Evolutionary conservation across 2,888 invertebrate genomes (phyloP).

Genomic region (Andrena praecox): DNA sequence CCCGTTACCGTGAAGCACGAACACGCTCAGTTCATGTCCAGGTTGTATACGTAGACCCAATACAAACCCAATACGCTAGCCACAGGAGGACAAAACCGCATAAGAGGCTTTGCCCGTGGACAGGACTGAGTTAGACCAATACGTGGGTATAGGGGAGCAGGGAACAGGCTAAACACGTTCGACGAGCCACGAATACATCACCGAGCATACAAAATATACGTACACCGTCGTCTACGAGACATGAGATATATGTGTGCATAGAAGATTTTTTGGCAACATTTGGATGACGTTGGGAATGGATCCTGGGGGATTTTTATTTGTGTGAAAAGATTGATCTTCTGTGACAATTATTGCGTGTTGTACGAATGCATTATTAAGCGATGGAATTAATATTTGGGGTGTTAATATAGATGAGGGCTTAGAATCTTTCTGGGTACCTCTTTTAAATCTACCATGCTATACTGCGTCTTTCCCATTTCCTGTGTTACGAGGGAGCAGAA

Average conservation of each 20-base stretch:
- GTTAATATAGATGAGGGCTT: no score
- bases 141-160: neutral
- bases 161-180: conserved; percentile 5
- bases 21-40: conserved; percentile 1
- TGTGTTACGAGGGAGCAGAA: no score
- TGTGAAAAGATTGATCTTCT: no score
- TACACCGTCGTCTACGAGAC: neutral
- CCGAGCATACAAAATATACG: neutral
- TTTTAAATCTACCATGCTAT: no score
- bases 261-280: no score
- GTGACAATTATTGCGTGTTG: no score
- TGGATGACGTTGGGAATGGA: no score
- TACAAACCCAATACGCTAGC: conserved; percentile 24
- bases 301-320: no score
- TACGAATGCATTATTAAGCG: no score
- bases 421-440: no score
- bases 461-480: no score
- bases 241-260: neutral
- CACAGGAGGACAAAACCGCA: conserved; percentile 4
- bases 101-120: neutral
- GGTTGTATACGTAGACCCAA: neutral
- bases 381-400: no score
- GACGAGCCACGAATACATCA: neutral
- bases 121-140: neutral
- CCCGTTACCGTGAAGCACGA: neutral